Evolutionary conservation across 2,888 invertebrate genomes (phyloP).

Genomic region (Carpatolechia fugitivella): DNA sequence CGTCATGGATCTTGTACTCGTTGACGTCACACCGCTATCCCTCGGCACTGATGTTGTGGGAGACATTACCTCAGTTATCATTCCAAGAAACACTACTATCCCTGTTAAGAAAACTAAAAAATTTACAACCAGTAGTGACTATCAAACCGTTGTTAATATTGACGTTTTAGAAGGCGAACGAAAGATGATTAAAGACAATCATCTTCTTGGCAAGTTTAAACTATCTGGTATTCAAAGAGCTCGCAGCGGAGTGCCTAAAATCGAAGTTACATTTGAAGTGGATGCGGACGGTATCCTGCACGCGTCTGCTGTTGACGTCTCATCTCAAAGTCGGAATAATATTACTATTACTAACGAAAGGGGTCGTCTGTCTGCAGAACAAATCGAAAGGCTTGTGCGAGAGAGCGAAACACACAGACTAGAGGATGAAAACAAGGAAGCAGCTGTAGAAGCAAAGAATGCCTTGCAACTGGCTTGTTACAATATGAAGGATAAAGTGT

Average conservation of each 20-base stretch:
- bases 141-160: conserved; percentile 83
- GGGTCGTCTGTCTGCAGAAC: background rate
- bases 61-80: conserved; percentile 85
- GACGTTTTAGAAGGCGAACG: conserved; percentile 85
- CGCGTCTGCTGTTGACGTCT: conserved; percentile 68
- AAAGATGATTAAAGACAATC: conserved; percentile 85
- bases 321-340: background rate
- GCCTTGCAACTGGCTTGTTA: background rate
- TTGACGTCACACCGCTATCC: conserved; percentile 60
- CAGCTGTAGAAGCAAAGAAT: background rate
- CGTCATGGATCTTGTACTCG: conserved; percentile 66
- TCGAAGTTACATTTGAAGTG: background rate
- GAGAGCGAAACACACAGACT: background rate
- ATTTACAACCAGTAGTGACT: conserved; percentile 87
- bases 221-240: conserved; percentile 81
- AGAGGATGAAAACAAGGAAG: background rate
- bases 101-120: conserved; percentile 82
- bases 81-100: conserved; percentile 82
- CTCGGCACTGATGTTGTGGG: conserved; percentile 84
- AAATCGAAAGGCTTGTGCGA: background rate
- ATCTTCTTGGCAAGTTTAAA: conserved; percentile 77
- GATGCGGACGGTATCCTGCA: conserved; percentile 23
- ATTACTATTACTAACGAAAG: background rate
- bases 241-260: conserved; percentile 66
- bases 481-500: background rate